Percentiles rank a stretch among this genome's conserved stretches.
Conservation (phyloP, 2,797 vertebrate genomes). For the Antennarius maculatus region DNA sequence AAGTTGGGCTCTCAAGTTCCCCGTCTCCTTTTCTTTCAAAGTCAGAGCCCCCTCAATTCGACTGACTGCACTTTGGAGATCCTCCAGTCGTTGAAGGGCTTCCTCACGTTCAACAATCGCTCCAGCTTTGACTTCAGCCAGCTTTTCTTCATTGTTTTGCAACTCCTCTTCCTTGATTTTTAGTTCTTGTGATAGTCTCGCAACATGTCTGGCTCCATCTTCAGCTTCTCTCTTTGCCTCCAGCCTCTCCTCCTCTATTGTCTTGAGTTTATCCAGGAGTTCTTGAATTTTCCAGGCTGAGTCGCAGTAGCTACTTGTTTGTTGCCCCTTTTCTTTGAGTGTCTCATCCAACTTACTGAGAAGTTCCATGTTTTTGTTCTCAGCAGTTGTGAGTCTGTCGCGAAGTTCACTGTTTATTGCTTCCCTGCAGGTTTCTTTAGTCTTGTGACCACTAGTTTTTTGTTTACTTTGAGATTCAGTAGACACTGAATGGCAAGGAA, state of each 20-base stretch:
- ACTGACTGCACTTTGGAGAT: constrained; percentile 74
- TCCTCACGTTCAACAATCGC: constrained; percentile 74
- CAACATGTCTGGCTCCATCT: constrained; percentile 68
- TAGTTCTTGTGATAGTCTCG: constrained; percentile 80
- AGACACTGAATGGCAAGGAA: constrained; percentile 60
- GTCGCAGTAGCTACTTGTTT: constrained; percentile 72
- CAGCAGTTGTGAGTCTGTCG: constrained; percentile 69
- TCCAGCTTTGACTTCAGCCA: constrained; percentile 61
- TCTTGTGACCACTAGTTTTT: constrained; percentile 44
- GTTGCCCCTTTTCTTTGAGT: constrained; percentile 76
- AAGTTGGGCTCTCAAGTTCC: constrained; percentile 84
- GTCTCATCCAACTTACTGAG: constrained; percentile 72
- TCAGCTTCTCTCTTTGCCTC: constrained; percentile 74
- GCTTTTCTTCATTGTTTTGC: constrained; percentile 74
- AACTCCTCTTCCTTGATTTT: constrained; percentile 80
- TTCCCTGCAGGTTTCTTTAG: constrained; percentile 57
- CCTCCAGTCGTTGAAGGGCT: constrained; percentile 76
- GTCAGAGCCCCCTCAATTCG: constrained; percentile 81
- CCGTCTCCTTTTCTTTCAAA: constrained; percentile 83
- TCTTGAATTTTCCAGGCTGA: constrained; percentile 81
- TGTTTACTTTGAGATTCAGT: constrained; percentile 39
- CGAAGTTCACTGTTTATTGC: constrained; percentile 68
- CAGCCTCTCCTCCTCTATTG: constrained; percentile 76
- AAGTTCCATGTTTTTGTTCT: constrained; percentile 82
- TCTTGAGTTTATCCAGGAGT: constrained; percentile 83